Evolutionary conservation across 2,888 invertebrate species (phyloP).

Genomic region (Agapetus fuscipes): DNA sequence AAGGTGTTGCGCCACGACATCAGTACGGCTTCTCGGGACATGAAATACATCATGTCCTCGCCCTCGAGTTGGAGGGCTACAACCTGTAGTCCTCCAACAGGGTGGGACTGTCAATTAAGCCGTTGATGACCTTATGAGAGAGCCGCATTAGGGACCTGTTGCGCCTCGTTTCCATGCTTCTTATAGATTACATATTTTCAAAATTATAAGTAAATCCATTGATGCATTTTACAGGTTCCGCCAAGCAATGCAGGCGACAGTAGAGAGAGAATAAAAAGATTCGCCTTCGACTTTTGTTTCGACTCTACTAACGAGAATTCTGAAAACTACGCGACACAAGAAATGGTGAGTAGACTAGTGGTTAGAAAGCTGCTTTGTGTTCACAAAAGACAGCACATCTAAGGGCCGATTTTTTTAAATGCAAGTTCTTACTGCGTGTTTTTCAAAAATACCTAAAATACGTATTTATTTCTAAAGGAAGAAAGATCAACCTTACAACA

Average conservation of each 20-base stretch:
- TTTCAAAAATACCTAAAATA: neutral
- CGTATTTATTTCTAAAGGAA: neutral
- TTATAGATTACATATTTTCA: too few relatives aligned
- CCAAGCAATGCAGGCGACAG: constrained; percentile 58
- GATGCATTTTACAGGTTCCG: constrained; percentile 42
- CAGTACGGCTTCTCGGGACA: too few relatives aligned
- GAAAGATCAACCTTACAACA: too few relatives aligned
- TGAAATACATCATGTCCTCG: constrained; percentile 4
- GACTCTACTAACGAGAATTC: constrained; percentile 43
- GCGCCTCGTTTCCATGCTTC: neutral
- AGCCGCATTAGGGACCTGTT: neutral
- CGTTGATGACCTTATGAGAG: too few relatives aligned
- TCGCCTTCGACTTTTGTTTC: constrained; percentile 56
- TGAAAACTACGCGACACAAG: constrained; percentile 43
- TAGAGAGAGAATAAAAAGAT: constrained; percentile 50
- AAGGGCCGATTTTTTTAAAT: too few relatives aligned
- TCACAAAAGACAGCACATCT: too few relatives aligned
- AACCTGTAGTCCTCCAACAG: neutral
- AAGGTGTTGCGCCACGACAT: too few relatives aligned
- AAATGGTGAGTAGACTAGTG: constrained; percentile 36
- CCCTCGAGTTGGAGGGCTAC: neutral
- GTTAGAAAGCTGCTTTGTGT: too few relatives aligned
- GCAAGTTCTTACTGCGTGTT: neutral
- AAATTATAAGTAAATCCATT: neutral
- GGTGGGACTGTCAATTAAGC: too few relatives aligned